A percentile compares a stretch with the other conserved stretches of the same genome.
Evolutionary conservation across 2,888 invertebrate species (phyloP).

Genomic region (Agonopterix heracliana): DNA sequence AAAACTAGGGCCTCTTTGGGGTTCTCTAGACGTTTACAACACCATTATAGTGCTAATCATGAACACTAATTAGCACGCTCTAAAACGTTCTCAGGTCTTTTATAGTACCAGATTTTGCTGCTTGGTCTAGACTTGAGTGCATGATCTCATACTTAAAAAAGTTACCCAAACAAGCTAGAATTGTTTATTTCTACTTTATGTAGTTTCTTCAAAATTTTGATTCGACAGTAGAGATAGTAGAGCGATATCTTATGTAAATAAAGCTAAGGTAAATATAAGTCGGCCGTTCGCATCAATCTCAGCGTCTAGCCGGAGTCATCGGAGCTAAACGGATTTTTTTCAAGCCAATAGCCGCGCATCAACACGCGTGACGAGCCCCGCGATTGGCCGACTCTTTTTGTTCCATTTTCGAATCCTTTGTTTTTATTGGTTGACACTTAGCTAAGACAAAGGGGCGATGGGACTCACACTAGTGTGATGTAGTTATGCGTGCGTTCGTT

Average conservation of each 20-base stretch:
- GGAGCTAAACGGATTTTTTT: conserved; percentile 72
- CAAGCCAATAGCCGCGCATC: conserved; percentile 74
- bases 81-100: no score
- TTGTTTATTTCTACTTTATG: no score
- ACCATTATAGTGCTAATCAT: no score
- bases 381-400: conserved; percentile 73
- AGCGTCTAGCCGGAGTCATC: conserved; percentile 66
- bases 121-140: neutral
- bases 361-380: conserved; percentile 68
- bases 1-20: no score
- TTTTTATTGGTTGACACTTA: conserved; percentile 77
- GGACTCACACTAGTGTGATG: conserved; percentile 61
- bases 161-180: no score
- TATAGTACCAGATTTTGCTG: no score
- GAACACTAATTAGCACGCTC: no score
- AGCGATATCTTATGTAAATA: conserved; percentile 38
- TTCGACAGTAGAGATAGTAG: neutral
- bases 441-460: conserved; percentile 74
- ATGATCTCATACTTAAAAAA: no score
- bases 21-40: no score
- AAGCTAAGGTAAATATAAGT: conserved; percentile 41
- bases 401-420: conserved; percentile 75
- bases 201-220: no score
- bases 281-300: conserved; percentile 61
- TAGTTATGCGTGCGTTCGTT: conserved; percentile 31